These are phyloP conservation scores for Aradophagus sp. DNA, from an alignment of 1,140 invertebrate species.

Conservation along the genomic window DNA sequence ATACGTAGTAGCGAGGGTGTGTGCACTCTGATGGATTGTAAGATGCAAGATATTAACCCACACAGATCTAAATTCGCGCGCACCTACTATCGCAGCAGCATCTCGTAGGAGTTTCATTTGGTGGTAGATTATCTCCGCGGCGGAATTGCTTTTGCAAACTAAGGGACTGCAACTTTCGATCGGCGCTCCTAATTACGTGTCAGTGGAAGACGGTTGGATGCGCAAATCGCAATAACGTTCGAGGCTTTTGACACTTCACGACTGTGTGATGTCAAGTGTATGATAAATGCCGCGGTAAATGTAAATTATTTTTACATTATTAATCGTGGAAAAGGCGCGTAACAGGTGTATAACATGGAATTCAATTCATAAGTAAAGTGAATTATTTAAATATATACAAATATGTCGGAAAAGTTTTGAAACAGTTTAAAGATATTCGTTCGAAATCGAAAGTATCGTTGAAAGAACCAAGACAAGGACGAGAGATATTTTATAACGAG, in stretches of 20 bases:
- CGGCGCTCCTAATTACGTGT: conserved; percentile 43
- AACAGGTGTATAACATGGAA: too few relatives aligned
- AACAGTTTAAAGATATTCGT: too few relatives aligned
- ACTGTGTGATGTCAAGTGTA: too few relatives aligned
- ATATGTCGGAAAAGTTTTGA: too few relatives aligned
- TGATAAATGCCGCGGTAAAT: too few relatives aligned
- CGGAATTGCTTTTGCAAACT: conserved; percentile 56
- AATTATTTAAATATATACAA: too few relatives aligned
- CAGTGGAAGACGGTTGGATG: conserved; percentile 22
- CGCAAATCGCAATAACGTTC: background rate
- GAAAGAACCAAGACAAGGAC: too few relatives aligned
- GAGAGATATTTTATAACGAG: too few relatives aligned
- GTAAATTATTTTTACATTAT: too few relatives aligned
- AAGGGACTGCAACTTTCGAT: conserved; percentile 48
- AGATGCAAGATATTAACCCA: conserved; percentile 41
- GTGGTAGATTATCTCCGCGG: conserved; percentile 49
- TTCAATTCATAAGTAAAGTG: too few relatives aligned
- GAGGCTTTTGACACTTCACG: background rate
- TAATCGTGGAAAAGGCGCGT: too few relatives aligned
- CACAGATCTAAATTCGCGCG: conserved; percentile 10
- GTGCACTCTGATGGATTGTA: conserved; percentile 11
- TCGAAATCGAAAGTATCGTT: too few relatives aligned
- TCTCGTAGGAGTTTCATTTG: conserved; percentile 55
- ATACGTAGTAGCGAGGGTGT: conserved; percentile 6
- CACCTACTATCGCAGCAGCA: conserved; percentile 42